A percentile compares a stretch with the other conserved stretches of the same genome.
These are phyloP conservation scores for Ptilonorhynchus violaceus DNA, from an alignment of 2,113 vertebrate species.

Conservation along the genomic window DNA sequence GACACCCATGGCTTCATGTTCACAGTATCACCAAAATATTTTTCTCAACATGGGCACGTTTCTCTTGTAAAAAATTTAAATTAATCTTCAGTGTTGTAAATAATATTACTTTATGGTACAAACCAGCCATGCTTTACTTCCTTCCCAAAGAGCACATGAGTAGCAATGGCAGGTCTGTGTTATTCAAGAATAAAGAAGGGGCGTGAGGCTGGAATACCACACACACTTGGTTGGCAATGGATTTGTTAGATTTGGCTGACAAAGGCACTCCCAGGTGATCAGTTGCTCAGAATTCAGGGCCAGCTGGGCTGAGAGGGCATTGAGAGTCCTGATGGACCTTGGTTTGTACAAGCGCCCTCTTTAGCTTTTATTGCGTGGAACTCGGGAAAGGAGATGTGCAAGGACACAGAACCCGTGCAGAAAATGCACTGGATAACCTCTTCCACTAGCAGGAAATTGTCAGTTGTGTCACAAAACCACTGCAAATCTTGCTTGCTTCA, in stretches of 20 bases:
- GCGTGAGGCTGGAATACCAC: background rate
- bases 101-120: background rate
- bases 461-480: constrained; percentile 5
- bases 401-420: background rate
- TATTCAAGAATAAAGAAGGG: background rate
- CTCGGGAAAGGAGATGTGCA: background rate
- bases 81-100: background rate
- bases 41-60: background rate
- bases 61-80: background rate
- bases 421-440: background rate
- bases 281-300: background rate
- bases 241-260: background rate
- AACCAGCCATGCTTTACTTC: background rate
- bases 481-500: constrained; percentile 18
- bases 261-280: background rate
- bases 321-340: background rate
- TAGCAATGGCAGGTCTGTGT: background rate
- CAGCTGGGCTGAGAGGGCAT: background rate
- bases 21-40: background rate
- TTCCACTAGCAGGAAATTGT: background rate
- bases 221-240: accelerated
- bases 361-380: background rate
- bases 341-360: background rate
- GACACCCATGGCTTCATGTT: background rate
- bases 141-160: background rate